Evolutionary conservation across 2,113 vertebrate genomes (phyloP), one percentile per base, ranked within the genome.

Genomic region (Apteryx mantelli): DNA sequence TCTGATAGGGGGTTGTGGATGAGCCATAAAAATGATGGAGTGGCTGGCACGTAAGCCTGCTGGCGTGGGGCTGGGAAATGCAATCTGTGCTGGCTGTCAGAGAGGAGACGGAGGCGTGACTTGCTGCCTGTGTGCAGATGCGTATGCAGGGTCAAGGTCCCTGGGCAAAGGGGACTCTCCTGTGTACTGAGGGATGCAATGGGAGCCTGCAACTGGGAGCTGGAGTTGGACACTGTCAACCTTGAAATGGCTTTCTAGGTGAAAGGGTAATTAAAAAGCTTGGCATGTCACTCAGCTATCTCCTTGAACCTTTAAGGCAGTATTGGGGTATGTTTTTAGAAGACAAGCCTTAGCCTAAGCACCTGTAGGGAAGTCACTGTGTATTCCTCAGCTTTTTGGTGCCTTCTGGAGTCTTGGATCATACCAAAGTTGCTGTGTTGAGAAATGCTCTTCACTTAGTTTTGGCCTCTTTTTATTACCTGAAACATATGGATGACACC

Each of bases 371-470:
- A 28, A 66, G 38, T 32, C 16, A 26, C 44, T 71, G 44, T 24
- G 4, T 52, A 15, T 24, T 26, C 44, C 50, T 52, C 50, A 86
- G 77, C n/a, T 80, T 63, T 83, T 68, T 5, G 3, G 13, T 69
- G 25, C 21, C 53, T 55, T 86, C 0, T 0, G 19, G 55, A 40
- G 30, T 66, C 66, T 30, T 64, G 34, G 21, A 50, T 69, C 36
- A 82, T 36, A 82, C 48, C 7, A 20, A 53, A 75, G 26, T n/a
- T 36, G 17, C 34, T 61, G 30, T 44, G 58, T 32, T 42, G 32
- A 64, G 71, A 71, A 71, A 71, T 2, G 12, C 9, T 46, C 0
- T 0, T 50, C 0, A 0, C 19, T 83, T 6, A 7, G 6, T 38
- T 83, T 71, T 89, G 82, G 40, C 11, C 7, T 74, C 24, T 70